Conservation (phyloP, 1,140 invertebrate genomes). For the Polypedilum vanderplanki region DNA sequence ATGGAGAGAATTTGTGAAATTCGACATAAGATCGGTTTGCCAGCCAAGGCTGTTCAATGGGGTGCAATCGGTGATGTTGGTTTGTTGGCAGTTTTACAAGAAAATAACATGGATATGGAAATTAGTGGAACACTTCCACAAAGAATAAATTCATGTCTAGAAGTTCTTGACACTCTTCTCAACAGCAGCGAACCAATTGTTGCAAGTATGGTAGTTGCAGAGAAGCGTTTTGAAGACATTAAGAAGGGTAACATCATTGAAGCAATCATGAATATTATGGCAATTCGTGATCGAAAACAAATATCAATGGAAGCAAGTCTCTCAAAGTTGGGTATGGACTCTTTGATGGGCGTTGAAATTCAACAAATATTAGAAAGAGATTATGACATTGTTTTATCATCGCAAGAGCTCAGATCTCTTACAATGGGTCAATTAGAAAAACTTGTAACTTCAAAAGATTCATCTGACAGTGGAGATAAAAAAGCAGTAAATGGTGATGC, state of each 20-base stretch:
- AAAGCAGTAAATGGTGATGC: conserved; percentile 38
- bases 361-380: conserved; percentile 78
- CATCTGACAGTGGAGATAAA: conserved; percentile 44
- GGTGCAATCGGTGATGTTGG: conserved; percentile 63
- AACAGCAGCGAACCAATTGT: conserved; percentile 49
- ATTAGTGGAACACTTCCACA: conserved; percentile 48
- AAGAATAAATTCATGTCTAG: conserved; percentile 53
- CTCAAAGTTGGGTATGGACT: conserved; percentile 81
- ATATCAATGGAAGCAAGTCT: conserved; percentile 50
- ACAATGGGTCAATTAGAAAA: conserved; percentile 56
- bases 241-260: conserved; percentile 51
- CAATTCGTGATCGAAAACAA: conserved; percentile 32
- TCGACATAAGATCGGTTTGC: conserved; percentile 50
- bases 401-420: conserved; percentile 65
- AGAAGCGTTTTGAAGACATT: conserved; percentile 36
- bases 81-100: conserved; percentile 64
- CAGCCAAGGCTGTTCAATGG: conserved; percentile 63
- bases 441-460: conserved; percentile 50
- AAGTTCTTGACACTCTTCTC: conserved; percentile 35
- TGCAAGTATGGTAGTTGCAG: conserved; percentile 50
- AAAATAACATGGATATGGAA: conserved; percentile 61
- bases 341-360: conserved; percentile 85
- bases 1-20: conserved; percentile 60
- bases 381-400: conserved; percentile 68
- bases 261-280: conserved; percentile 52